Percentiles rank a stretch among this genome's conserved stretches.
Evolutionary conservation across 64 coral and sea anemone species (phyloP).

Genomic region (Pachyseris speciosa): DNA sequence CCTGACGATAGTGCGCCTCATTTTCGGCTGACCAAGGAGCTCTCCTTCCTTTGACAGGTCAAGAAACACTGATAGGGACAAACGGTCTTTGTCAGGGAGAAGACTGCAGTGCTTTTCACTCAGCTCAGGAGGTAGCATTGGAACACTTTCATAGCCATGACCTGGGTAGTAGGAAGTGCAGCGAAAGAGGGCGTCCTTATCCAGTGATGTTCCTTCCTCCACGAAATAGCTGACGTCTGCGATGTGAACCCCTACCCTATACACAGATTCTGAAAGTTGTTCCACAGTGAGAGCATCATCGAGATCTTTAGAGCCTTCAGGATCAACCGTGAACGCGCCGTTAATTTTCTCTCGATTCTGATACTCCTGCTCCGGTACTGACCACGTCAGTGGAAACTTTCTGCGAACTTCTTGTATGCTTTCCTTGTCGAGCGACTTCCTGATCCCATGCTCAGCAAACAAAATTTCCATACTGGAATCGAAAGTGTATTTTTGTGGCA

Average conservation of each 20-base stretch:
- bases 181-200: slow-evolving; percentile 54
- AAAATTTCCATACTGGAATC: slow-evolving; percentile 38
- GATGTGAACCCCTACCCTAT: slow-evolving; percentile 68
- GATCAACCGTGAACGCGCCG: slow-evolving; percentile 83
- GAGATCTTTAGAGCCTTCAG: slow-evolving; percentile 22
- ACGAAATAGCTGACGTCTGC: slow-evolving; percentile 85
- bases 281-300: slow-evolving; percentile 70
- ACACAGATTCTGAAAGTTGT: background rate
- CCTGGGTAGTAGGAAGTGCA: slow-evolving; percentile 51
- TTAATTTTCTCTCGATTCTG: background rate
- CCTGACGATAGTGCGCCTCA: slow-evolving; percentile 45
- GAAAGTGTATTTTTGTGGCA: slow-evolving; percentile 24
- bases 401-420: background rate
- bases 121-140: slow-evolving; percentile 62
- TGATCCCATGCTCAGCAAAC: slow-evolving; percentile 43
- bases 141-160: background rate
- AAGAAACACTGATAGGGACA: slow-evolving; percentile 55
- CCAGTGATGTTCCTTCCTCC: slow-evolving; percentile 7
- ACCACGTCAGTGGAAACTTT: background rate
- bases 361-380: slow-evolving; percentile 1
- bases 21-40: background rate
- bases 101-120: slow-evolving; percentile 59
- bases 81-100: slow-evolving; percentile 27
- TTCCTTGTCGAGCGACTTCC: background rate
- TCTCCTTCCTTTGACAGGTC: background rate